Evolutionary conservation across 2,113 vertebrate species (phyloP), one percentile per base, ranked within the genome.

Genomic region (Hippocampus mohnikei): DNA sequence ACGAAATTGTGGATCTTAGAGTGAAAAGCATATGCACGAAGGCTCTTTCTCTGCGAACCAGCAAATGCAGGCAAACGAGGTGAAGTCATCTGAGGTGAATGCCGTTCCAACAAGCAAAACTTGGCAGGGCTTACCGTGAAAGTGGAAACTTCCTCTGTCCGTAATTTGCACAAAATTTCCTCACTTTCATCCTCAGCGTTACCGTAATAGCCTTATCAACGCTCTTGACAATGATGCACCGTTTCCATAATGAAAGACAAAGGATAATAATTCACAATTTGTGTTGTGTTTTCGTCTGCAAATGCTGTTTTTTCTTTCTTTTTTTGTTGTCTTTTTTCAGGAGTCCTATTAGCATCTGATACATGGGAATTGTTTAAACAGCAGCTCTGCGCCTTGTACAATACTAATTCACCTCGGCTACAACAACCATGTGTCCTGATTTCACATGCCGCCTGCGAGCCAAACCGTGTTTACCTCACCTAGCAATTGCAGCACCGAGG

Each of bases 121-220:
- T 77, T 78, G 76, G 25, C 58, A 70, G 61, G 61, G 74, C 61
- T 64, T 83, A 76, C 79, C 84, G 64, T 67, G 71, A 58, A 82
- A 79, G 62, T 70, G 74, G 60, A 53, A 0, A 27, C 75, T 77
- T 73, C 71, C 66, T 25, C 59, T 75, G 50, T 25, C 59, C 74
- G 44, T 71, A 72, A 77, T 81, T 69, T 70, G 70, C 41, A 15
- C 25, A 44, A 29, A n/a, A 52, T 66, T 84, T 76, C 70, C 42
- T 42, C 27, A 20, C 5, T 66, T 68, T 75, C 70, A 81, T 48
- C 20, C 55, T 37, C 70, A 69, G 66, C 65, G 71, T 72, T 59
- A 29, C 56, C 6, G 2, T 73, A 78, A 78, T 75, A 78, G 74
- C 55, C 73, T 25, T 10, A 65, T 69, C 13, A n/a, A 61, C 41